Percentiles rank a stretch among this genome's conserved stretches.
These are phyloP conservation scores for Zaprionus obscuricornis DNA, from an alignment of 2,888 invertebrate species.

Conservation along the genomic window DNA sequence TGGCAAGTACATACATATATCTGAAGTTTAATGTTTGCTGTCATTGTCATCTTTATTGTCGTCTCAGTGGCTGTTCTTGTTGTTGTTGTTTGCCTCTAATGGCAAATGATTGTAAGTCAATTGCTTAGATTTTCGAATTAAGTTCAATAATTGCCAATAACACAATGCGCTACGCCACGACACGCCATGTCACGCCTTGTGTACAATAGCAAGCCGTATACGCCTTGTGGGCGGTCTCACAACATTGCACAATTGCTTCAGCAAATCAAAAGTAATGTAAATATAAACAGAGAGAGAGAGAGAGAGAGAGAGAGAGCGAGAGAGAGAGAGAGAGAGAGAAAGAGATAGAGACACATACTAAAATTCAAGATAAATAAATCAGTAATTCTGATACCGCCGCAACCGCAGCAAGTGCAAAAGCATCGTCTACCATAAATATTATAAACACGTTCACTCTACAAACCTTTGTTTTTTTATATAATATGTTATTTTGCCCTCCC, in stretches of 20 bases:
- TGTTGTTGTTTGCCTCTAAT: conserved; percentile 20
- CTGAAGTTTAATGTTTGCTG: neutral
- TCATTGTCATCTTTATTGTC: neutral
- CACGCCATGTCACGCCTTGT: no score
- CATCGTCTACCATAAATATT: conserved; percentile 38
- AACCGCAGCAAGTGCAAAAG: conserved; percentile 41
- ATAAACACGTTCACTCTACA: conserved; percentile 33
- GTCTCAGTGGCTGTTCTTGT: neutral
- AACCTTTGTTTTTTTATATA: no score
- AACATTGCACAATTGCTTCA: conserved; percentile 19
- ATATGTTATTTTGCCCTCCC: no score
- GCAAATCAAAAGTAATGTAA: conserved; percentile 25
- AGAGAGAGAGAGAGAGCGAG: neutral
- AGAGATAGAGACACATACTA: neutral
- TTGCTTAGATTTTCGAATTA: conserved; percentile 39
- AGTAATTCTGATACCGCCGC: conserved; percentile 33
- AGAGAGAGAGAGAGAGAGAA: neutral
- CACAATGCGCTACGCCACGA: no score
- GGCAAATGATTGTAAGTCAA: conserved; percentile 47
- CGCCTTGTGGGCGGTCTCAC: conserved; percentile 10
- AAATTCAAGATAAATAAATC: conserved; percentile 40
- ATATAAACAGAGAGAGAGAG: neutral
- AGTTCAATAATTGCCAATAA: conserved; percentile 31
- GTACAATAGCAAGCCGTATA: no score
- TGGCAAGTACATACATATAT: no score